Conservation (phyloP, 2,888 invertebrate species). For the Cataglyphis albicans region DNA sequence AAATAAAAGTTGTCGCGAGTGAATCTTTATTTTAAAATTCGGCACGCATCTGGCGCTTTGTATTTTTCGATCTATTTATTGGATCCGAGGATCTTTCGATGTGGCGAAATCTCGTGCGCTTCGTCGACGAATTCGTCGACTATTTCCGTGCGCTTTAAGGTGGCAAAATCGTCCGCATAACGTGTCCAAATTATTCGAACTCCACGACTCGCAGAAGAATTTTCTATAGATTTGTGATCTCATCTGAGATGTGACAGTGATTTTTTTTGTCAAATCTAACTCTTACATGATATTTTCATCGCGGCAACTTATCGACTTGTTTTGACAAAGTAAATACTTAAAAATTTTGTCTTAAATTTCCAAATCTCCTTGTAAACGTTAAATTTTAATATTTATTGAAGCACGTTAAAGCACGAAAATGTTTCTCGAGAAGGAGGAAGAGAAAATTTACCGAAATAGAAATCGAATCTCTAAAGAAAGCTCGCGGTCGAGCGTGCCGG, state of each 20-base stretch:
- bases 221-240: constrained; percentile 1
- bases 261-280: not conserved
- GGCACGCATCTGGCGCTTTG: not conserved
- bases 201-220: not conserved
- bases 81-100: constrained; percentile 1
- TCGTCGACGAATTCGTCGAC: constrained; percentile 10
- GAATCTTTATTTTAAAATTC: not conserved
- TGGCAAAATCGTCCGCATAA: constrained; percentile 10
- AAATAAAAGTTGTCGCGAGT: not conserved
- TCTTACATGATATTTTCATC: not conserved
- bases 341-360: not conserved
- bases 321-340: not conserved
- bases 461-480: constrained; percentile 64
- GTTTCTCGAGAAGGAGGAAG: not conserved
- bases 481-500: constrained; percentile 51
- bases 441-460: constrained; percentile 3
- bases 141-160: constrained; percentile 57
- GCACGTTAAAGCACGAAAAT: not conserved
- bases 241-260: not conserved
- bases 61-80: not conserved
- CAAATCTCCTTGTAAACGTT: not conserved
- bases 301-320: not conserved
- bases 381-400: not conserved
- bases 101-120: no score
- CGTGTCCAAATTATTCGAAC: constrained; percentile 4